Conservation (phyloP, 2,888 invertebrate species). For the Apodemia zela region DNA sequence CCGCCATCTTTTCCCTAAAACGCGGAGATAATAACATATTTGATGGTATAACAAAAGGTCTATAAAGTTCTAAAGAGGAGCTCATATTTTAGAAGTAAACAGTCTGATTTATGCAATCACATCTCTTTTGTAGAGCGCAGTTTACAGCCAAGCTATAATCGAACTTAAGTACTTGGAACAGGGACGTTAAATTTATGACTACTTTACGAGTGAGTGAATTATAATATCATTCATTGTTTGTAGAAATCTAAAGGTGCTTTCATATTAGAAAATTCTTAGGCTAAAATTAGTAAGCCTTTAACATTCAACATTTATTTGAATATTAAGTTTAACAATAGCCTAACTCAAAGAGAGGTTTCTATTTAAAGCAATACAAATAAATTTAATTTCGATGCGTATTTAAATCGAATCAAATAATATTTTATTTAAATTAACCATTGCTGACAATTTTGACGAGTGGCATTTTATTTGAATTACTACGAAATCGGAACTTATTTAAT, state of each 20-base stretch:
- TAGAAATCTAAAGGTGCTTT: not conserved
- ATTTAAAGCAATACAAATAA: too few relatives aligned
- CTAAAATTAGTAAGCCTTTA: too few relatives aligned
- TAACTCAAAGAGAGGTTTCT: too few relatives aligned
- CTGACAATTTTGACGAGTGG: too few relatives aligned
- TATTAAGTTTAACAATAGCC: too few relatives aligned
- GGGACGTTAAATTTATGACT: slow-evolving; percentile 3
- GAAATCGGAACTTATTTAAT: too few relatives aligned
- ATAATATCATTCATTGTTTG: slow-evolving; percentile 8
- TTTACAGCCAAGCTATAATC: slow-evolving; percentile 14
- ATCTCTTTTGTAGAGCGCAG: not conserved
- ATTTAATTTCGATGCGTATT: too few relatives aligned
- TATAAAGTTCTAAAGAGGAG: slow-evolving; percentile 14
- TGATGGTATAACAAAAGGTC: slow-evolving; percentile 14
- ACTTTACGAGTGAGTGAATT: slow-evolving; percentile 9
- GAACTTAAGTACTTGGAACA: slow-evolving; percentile 14
- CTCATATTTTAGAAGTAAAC: slow-evolving; percentile 16
- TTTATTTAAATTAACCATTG: too few relatives aligned
- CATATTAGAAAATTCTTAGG: not conserved
- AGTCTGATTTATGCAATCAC: slow-evolving; percentile 16
- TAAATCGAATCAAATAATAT: too few relatives aligned
- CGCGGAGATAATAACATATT: slow-evolving; percentile 14
- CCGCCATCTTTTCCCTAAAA: slow-evolving; percentile 13
- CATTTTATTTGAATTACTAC: too few relatives aligned
- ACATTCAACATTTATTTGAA: too few relatives aligned